Conservation (phyloP, 2,797 vertebrate species). For the Poliocrania exsul region DNA sequence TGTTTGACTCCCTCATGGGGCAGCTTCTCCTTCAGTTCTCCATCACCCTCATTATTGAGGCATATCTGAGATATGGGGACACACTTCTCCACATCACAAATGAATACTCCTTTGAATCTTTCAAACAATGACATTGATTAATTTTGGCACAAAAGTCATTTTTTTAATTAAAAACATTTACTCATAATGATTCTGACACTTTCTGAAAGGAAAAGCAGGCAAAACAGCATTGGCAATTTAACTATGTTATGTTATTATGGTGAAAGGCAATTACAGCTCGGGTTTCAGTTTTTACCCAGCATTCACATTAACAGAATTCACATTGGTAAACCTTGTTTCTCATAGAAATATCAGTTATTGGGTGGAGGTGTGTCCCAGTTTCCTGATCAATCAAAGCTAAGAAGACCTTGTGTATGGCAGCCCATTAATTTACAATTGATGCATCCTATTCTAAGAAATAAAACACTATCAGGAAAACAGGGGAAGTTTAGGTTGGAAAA, state of each 20-base stretch:
- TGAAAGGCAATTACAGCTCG: neutral
- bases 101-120: neutral
- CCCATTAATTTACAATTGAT: neutral
- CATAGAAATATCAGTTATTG: neutral
- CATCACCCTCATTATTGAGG: neutral
- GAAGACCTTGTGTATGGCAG: neutral
- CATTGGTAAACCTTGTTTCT: neutral
- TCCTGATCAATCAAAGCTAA: neutral
- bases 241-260: neutral
- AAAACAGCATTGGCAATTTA: neutral
- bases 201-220: neutral
- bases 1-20: accelerated
- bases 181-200: neutral
- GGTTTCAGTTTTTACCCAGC: neutral
- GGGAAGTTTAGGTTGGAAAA: neutral
- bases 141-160: neutral
- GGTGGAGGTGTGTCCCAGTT: neutral
- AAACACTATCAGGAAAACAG: neutral
- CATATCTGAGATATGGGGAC: neutral
- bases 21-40: neutral
- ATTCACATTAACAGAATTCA: neutral
- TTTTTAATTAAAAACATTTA: neutral
- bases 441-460: neutral
- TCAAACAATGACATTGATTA: neutral
- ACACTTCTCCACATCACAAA: neutral